Conservation (phyloP, 53 echinoderm and acorn worm species). For the Mesocentrotus franciscanus region DNA sequence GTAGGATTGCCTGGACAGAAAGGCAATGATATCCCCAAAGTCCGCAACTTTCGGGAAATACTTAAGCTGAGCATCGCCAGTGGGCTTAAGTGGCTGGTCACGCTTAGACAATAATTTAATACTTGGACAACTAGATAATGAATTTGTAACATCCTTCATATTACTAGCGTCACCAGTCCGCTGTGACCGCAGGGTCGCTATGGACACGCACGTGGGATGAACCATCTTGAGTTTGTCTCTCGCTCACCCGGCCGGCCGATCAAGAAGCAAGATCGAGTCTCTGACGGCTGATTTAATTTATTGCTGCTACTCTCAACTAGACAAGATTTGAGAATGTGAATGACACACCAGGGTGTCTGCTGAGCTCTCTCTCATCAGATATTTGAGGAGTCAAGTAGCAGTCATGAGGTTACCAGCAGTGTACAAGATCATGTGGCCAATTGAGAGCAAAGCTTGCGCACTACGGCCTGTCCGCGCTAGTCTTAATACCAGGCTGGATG, state of each 20-base stretch:
- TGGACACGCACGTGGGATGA: constrained; percentile 59
- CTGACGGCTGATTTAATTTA: constrained; percentile 60
- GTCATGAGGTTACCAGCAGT: constrained; percentile 54
- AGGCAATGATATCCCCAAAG: constrained; percentile 67
- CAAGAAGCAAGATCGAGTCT: constrained; percentile 14
- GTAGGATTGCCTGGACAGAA: constrained; percentile 47
- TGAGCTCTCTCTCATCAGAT: constrained; percentile 29
- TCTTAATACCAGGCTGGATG: constrained; percentile 19
- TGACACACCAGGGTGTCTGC: constrained; percentile 53
- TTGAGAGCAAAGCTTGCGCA: constrained; percentile 34
- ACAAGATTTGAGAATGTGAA: constrained; percentile 50
- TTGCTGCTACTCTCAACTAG: constrained; percentile 22
- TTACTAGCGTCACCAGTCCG: constrained; percentile 48
- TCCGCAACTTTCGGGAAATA: constrained; percentile 66
- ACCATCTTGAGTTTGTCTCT: constrained; percentile 61
- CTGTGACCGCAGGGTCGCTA: constrained; percentile 68
- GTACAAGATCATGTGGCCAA: constrained; percentile 40
- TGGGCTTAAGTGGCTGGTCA: constrained; percentile 54
- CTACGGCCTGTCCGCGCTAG: constrained; percentile 23
- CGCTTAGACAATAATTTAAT: constrained; percentile 67
- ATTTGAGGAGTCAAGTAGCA: constrained; percentile 8
- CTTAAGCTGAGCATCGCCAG: constrained; percentile 26
- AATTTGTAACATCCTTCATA: constrained; percentile 66
- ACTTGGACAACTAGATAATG: constrained; percentile 59
- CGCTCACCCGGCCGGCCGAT: constrained; percentile 44